phyloP scores from a whole-genome alignment of 2,888 invertebrate species.

The Acanthosoma haemorrhoidale region DNA sequence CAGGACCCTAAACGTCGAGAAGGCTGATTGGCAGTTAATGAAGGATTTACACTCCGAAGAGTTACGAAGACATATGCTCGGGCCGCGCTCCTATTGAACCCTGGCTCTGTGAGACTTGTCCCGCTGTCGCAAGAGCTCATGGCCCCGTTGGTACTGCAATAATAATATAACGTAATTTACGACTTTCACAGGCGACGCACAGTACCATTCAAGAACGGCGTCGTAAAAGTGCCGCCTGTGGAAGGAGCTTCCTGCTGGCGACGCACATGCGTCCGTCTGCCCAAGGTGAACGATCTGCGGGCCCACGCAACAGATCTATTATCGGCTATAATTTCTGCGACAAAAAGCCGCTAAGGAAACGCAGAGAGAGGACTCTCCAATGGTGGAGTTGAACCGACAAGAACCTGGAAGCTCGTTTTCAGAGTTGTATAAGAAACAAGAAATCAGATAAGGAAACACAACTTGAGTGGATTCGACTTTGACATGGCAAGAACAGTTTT shows the following conservation, averaged over 20 bases:
- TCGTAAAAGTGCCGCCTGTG: background rate
- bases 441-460: too few relatives aligned
- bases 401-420: background rate
- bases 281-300: background rate
- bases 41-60: background rate
- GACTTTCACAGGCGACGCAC: background rate
- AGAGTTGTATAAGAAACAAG: background rate
- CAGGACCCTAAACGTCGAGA: too few relatives aligned
- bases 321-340: background rate
- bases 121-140: background rate
- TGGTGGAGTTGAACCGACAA: too few relatives aligned
- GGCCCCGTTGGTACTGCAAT: background rate
- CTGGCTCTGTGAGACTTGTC: background rate
- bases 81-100: background rate
- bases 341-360: too few relatives aligned
- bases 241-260: background rate
- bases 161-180: background rate
- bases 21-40: background rate
- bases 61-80: background rate
- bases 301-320: background rate
- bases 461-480: too few relatives aligned
- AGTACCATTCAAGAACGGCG: background rate
- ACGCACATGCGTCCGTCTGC: background rate
- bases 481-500: too few relatives aligned
- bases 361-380: too few relatives aligned